Percentiles rank a stretch among this genome's conserved stretches.
phyloP scores from a whole-genome alignment of 2,888 invertebrate genomes.

The Himalopsyche anomala region DNA sequence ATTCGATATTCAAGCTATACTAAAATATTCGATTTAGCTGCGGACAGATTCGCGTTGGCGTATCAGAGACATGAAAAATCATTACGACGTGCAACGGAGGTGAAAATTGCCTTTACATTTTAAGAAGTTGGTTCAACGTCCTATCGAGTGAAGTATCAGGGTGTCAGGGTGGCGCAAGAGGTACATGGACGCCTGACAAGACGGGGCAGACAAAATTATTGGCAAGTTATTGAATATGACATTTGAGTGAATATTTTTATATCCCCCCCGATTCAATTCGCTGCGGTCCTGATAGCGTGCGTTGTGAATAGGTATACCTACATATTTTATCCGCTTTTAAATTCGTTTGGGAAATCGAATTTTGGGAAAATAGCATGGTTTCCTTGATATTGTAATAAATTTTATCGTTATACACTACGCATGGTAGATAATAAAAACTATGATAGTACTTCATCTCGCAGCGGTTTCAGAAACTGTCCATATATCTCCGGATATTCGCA shows the following conservation, averaged over 20 bases:
- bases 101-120: conserved; percentile 66
- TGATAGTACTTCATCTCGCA: background rate
- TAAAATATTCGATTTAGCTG: conserved; percentile 22
- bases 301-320: background rate
- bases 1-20: background rate
- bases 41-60: conserved; percentile 45
- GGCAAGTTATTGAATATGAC: conserved; percentile 63
- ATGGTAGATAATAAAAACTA: background rate
- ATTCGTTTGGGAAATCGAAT: conserved; percentile 30
- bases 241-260: conserved; percentile 52
- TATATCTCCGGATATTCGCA: background rate
- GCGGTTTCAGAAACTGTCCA: background rate
- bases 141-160: conserved; percentile 3
- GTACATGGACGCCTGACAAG: background rate
- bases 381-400: conserved; percentile 17
- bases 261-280: conserved; percentile 12
- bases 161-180: conserved; percentile 43
- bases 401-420: conserved; percentile 16
- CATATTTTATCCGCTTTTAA: conserved; percentile 30
- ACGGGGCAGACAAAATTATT: conserved; percentile 55
- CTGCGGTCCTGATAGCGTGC: conserved; percentile 25
- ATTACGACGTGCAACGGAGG: conserved; percentile 65
- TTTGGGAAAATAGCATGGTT: conserved; percentile 15
- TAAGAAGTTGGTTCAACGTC: conserved; percentile 57
- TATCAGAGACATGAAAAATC: conserved; percentile 62